Evolutionary conservation across 2,113 vertebrate species (phyloP).

Genomic region (Chamaea fasciata): DNA sequence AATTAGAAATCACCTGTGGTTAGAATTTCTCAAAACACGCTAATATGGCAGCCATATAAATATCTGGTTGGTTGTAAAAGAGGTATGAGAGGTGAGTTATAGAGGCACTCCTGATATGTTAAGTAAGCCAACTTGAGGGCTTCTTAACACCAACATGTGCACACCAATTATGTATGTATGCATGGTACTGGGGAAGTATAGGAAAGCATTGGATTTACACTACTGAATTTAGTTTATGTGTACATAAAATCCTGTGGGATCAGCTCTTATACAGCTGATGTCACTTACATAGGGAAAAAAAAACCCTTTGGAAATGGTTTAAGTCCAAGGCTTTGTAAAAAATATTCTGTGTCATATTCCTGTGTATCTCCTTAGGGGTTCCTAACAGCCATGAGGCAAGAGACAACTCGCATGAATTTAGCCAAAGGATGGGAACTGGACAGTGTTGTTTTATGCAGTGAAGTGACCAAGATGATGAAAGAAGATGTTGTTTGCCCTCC

Average conservation of each 20-base stretch:
- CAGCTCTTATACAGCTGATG: not conserved
- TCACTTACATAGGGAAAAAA: not conserved
- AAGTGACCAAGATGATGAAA: slow-evolving; percentile 83
- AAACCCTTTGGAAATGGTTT: not conserved
- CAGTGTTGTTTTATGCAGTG: slow-evolving; percentile 75
- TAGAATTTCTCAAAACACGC: not conserved
- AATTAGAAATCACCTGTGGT: not conserved
- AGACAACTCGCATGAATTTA: slow-evolving; percentile 78
- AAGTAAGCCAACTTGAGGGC: not conserved
- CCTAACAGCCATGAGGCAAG: slow-evolving; percentile 82
- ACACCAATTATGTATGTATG: not conserved
- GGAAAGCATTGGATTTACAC: not conserved
- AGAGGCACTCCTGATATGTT: not conserved
- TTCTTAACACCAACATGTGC: not conserved
- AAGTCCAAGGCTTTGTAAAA: not conserved
- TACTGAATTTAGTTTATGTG: not conserved
- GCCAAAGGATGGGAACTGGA: slow-evolving; percentile 82
- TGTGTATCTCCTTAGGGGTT: slow-evolving; percentile 70
- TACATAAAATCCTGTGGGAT: not conserved
- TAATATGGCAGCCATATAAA: not conserved
- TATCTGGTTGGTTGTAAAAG: not conserved
- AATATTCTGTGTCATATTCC: not conserved
- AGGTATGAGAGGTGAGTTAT: not conserved
- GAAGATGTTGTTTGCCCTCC: slow-evolving; percentile 77
- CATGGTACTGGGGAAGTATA: not conserved